Evolutionary conservation across 2,797 vertebrate species (phyloP).

Genomic region (Pantherophis vulpinus): DNA sequence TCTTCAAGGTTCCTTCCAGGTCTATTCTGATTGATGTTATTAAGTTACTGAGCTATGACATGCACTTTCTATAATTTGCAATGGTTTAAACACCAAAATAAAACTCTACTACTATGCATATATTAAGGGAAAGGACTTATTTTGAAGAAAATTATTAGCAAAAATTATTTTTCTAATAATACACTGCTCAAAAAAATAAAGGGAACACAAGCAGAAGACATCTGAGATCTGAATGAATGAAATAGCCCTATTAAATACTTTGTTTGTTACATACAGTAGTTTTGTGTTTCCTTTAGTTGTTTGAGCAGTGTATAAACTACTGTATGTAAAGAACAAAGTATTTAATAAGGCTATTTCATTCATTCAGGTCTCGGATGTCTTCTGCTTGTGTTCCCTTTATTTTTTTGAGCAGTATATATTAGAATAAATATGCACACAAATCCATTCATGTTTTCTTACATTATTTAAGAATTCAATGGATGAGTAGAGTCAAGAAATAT

Average conservation of each 20-base stretch:
- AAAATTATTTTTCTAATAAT: background rate
- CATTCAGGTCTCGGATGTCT: no score
- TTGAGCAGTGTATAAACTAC: no score
- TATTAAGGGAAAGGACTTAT: background rate
- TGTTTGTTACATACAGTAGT: no score
- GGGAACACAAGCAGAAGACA: no score
- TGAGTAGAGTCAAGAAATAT: background rate
- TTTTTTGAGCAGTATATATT: background rate
- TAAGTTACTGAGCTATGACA: background rate
- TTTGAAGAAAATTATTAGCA: background rate
- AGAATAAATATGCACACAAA: background rate
- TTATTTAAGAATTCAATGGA: background rate
- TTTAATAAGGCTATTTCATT: no score
- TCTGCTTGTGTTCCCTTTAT: no score
- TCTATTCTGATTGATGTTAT: background rate
- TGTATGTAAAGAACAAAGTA: no score
- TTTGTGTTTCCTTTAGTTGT: no score
- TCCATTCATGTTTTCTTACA: background rate
- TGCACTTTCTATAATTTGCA: background rate
- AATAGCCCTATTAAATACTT: no score
- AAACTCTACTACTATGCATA: background rate
- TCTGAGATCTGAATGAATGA: no score
- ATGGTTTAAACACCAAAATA: background rate
- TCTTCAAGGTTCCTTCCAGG: background rate
- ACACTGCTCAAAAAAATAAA: no score